phyloP scores from a whole-genome alignment of 2,888 invertebrate genomes.

The Dinocampus coccinellae region DNA sequence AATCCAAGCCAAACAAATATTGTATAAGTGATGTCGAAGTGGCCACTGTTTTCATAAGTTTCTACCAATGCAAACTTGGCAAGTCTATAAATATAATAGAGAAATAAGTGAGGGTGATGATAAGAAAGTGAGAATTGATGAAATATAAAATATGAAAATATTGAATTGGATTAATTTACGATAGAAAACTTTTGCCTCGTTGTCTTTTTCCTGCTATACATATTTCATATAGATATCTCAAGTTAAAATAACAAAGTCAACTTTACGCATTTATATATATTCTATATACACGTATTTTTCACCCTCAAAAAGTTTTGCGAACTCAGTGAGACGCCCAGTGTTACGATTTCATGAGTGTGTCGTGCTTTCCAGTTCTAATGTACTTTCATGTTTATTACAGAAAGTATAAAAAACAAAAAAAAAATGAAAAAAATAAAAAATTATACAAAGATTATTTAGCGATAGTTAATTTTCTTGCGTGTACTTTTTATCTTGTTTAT shows the following conservation, averaged over 20 bases:
- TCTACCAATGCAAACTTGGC: slow-evolving; percentile 77
- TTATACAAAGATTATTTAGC: neutral
- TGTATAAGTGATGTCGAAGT: slow-evolving; percentile 78
- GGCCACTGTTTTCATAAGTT: slow-evolving; percentile 77
- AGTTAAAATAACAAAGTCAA: neutral
- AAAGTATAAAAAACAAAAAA: no score
- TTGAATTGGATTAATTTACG: neutral
- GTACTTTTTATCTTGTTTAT: neutral
- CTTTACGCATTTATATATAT: neutral
- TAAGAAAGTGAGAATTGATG: neutral
- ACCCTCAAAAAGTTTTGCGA: neutral
- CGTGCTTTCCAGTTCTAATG: neutral
- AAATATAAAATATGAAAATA: neutral
- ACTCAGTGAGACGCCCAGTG: neutral
- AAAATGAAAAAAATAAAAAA: no score
- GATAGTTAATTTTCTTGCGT: neutral
- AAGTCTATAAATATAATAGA: slow-evolving; percentile 66
- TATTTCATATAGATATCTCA: neutral
- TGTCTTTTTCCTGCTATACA: neutral
- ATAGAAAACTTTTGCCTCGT: neutral
- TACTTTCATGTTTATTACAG: neutral
- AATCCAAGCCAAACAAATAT: slow-evolving; percentile 81
- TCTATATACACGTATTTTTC: no score
- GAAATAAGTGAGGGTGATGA: neutral
- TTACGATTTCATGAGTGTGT: neutral